Conservation (phyloP, 2,797 vertebrate genomes). For the Margarornis squamiger region DNA sequence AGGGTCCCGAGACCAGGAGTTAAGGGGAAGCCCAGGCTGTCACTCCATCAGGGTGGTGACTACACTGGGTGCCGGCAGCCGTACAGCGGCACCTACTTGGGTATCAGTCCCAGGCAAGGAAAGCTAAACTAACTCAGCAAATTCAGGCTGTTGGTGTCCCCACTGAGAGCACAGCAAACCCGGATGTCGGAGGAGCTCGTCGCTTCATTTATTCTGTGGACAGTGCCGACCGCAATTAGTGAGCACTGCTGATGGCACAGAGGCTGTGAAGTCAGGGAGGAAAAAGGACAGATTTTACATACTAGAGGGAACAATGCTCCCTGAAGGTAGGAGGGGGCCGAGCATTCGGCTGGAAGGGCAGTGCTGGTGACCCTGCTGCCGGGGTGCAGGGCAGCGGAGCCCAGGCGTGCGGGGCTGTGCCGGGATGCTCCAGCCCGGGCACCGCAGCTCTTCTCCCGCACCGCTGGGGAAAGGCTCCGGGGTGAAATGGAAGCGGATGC, state of each 20-base stretch:
- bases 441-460: background rate
- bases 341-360: background rate
- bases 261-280: background rate
- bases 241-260: constrained; percentile 39
- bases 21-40: rapidly evolving
- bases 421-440: background rate
- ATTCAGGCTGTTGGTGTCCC: constrained; percentile 18
- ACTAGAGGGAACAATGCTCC: background rate
- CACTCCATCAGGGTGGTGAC: background rate
- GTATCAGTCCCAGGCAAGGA: background rate
- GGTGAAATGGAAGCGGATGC: background rate
- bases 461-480: background rate
- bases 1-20: background rate
- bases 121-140: constrained; percentile 32
- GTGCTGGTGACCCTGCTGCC: background rate
- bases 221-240: constrained; percentile 2
- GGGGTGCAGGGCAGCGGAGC: background rate
- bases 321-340: background rate
- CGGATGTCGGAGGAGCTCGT: constrained; percentile 23
- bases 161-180: constrained; percentile 44
- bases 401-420: background rate
- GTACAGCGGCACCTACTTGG: background rate
- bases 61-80: rapidly evolving
- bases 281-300: background rate
- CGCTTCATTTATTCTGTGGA: constrained; percentile 48